Base-by-base conservation (phyloP, 2,113 vertebrate species). In the Empidonax alnorum region DNA sequence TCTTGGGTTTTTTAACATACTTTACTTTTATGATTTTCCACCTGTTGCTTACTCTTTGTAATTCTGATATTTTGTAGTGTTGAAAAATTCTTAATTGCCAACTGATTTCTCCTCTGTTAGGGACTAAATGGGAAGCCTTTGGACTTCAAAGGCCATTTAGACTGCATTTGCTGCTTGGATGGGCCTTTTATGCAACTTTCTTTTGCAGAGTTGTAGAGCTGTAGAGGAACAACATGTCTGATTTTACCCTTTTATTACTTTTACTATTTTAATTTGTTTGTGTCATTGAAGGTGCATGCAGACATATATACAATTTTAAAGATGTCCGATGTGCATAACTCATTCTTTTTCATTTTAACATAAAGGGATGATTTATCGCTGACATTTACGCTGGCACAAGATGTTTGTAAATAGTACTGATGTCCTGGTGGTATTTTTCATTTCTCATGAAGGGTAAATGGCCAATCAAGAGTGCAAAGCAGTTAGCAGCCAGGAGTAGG, bases 111-210 rank as follows among this genome's bases (percentile, higher is more conserved):
- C 55, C 50, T 79, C 55, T 90, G n/a, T 53, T 76, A 76, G 55
- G 22, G 74, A 44, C 71, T 91, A 77, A 76, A 65, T 71, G 37
- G 50, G 39, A 58, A 94, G 50, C 50, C 63, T 82, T 84, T 93
- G 46, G 75, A 69, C 66, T 93, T 96, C 75, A 90, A 68, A 93
- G 71, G 81, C 67, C 62, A 33, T 92, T 96, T 94, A 90, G 84
- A 62, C 68, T 89, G 74, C 62, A 77, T 91, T 94, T 95, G 71
- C 91, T 94, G 94, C 84, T 87, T 89, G 89, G 81, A 80, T 94
- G 72, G 71, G 46, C 84, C 91, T 84, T 94, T 94, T 96, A 93
- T 93, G 71, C 76, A 76, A 68, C 58, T 84, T 88, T 78, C 42
- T 94, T 91, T 83, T 82, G 62, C 42, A 42, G 66, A 80, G 30